A percentile compares a stretch with the other conserved stretches of the same genome.
These are phyloP conservation scores for Amiota communis DNA, from an alignment of 2,888 invertebrate species.

Conservation along the genomic window DNA sequence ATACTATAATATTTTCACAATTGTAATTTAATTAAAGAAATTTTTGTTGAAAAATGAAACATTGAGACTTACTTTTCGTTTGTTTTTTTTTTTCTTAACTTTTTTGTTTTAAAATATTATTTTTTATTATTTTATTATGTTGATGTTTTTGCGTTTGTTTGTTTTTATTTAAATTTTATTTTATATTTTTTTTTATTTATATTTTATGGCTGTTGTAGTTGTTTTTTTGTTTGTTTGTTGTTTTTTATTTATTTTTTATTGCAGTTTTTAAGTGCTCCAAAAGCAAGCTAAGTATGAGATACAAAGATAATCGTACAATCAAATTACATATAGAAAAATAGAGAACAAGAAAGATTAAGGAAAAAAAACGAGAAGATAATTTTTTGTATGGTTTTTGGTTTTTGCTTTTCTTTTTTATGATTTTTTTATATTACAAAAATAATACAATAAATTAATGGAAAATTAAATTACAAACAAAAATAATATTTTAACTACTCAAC, in stretches of 20 bases:
- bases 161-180: constrained; percentile 39
- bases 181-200: no score
- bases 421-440: no score
- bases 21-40: not conserved
- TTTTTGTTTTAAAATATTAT: constrained; percentile 42
- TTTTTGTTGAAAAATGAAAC: constrained; percentile 43
- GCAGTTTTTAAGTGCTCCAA: constrained; percentile 72
- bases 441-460: no score
- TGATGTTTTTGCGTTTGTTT: constrained; percentile 50
- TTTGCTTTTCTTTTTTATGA: no score
- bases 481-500: no score
- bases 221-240: constrained; percentile 30
- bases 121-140: constrained; percentile 35
- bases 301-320: constrained; percentile 67
- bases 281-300: constrained; percentile 72
- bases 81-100: constrained; percentile 49
- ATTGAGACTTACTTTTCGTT: constrained; percentile 64
- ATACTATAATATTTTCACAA: not conserved
- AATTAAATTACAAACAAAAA: no score
- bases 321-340: constrained; percentile 54
- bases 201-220: constrained; percentile 44
- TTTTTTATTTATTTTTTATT: constrained; percentile 49
- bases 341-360: constrained; percentile 55
- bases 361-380: constrained; percentile 46
- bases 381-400: constrained; percentile 14